Evolutionary conservation across 1,140 invertebrate species (phyloP), one percentile per base, ranked within the genome.

Genomic region (Tigriopus japonicus): DNA sequence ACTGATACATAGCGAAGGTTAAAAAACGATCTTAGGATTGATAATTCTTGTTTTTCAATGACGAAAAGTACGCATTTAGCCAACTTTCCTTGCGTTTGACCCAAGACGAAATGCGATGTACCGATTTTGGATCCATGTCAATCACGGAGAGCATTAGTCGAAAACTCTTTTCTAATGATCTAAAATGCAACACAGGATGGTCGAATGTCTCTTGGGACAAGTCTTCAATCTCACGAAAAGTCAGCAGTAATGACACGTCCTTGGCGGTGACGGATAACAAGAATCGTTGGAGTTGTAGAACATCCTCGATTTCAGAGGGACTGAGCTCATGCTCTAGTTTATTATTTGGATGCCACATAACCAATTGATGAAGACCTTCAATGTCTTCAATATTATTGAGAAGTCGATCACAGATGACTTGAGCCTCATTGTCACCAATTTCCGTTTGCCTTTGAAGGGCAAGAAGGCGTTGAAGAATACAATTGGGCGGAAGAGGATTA

Each of bases 81-180:
- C 55, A 58, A 41, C 24, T 41, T 40, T 58, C 28, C 40, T 42
- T 58, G 17, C 15, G n/a, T 58, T 58, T 14, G 14, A 58, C 41
- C 55, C 55, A 58, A 3, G 21, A 41, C 9, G 55, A 42, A 42
- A 62, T 62, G 13, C 61, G 17, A 24, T 28, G 35, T 2, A 62
- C 24, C 13, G 49, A 55, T 24, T 62, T 62, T 35, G 61, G 61
- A 61, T 62, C 61, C 42, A 62, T 49, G 35, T 62, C 61, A 21
- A 62, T 62, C 14, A 62, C 42, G 15, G 54, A 62, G 19, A 58
- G 42, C 45, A 62, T 45, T 3, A 43, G 23, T 9, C 55, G 42
- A 21, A 42, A 62, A 9, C 13, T 23, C 24, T 62, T n/a, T 14
- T 51, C 61, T 10, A 17, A 7, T 21, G n/a, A 6, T 15, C 35